Conservation (phyloP, 2,888 invertebrate genomes). For the Heliconius cydno region DNA sequence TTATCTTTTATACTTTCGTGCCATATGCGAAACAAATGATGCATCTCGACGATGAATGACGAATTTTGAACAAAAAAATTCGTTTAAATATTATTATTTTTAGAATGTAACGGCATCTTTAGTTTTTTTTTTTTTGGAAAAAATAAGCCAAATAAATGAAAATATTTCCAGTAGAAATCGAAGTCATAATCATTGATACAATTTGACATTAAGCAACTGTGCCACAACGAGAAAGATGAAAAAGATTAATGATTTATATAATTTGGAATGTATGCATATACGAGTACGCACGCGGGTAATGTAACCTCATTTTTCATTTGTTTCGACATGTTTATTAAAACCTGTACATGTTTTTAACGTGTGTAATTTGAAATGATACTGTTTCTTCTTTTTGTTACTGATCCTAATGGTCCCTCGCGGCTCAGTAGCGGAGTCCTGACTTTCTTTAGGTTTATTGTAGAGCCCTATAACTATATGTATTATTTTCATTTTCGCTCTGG, state of each 20-base stretch:
- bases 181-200: not conserved
- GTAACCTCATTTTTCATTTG: conserved; percentile 38
- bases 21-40: conserved; percentile 14
- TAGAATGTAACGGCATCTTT: not conserved
- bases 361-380: conserved; percentile 18
- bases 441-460: not conserved
- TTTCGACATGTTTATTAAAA: conserved; percentile 37
- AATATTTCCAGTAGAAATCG: not conserved
- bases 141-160: no score
- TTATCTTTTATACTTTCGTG: conserved; percentile 12
- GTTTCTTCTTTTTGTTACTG: conserved; percentile 8
- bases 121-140: not conserved
- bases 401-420: not conserved
- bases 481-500: no score
- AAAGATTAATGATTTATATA: conserved; percentile 41
- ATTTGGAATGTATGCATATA: conserved; percentile 19
- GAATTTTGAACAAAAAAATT: not conserved
- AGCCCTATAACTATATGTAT: no score
- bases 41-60: conserved; percentile 1
- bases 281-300: conserved; percentile 18
- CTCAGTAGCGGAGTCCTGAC: not conserved
- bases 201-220: not conserved
- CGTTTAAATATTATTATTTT: not conserved
- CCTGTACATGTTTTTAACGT: conserved; percentile 8
- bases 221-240: not conserved